A percentile compares a stretch with the other conserved stretches of the same genome.
Conservation (phyloP, 1,140 invertebrate species). For the Gryon sp. region DNA sequence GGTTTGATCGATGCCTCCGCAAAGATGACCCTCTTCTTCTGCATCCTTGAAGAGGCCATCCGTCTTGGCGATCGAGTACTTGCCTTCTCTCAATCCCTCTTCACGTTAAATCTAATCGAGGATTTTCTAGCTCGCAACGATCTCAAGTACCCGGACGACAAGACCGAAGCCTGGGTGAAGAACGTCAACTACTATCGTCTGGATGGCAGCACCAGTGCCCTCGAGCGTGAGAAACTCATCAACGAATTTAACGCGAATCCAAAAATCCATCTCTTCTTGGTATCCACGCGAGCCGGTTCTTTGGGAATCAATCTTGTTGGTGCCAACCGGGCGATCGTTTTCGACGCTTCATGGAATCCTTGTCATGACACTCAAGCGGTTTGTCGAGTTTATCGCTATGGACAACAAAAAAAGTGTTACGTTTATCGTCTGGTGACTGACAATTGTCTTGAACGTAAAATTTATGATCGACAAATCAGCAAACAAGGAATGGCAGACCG, state of each 20-base stretch:
- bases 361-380: slow-evolving; percentile 99
- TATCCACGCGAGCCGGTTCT: slow-evolving; percentile 98
- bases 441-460: slow-evolving; percentile 97
- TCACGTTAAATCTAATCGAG: slow-evolving; percentile 98
- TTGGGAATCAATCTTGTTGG: slow-evolving; percentile 98
- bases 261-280: slow-evolving; percentile 94
- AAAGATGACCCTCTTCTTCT: slow-evolving; percentile 97
- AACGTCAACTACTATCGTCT: slow-evolving; percentile 95
- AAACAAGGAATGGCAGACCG: slow-evolving; percentile 98
- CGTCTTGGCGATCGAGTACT: slow-evolving; percentile 92
- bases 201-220: slow-evolving; percentile 96
- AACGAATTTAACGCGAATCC: slow-evolving; percentile 97
- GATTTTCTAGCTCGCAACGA: slow-evolving; percentile 91
- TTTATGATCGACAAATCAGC: slow-evolving; percentile 98
- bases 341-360: slow-evolving; percentile 99
- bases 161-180: slow-evolving; percentile 87
- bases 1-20: slow-evolving; percentile 95
- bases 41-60: slow-evolving; percentile 94
- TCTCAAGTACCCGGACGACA: slow-evolving; percentile 84
- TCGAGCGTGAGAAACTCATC: slow-evolving; percentile 97
- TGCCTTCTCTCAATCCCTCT: slow-evolving; percentile 98
- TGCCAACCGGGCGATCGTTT: slow-evolving; percentile 97
- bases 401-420: slow-evolving; percentile 95
- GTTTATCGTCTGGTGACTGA: slow-evolving; percentile 98
- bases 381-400: slow-evolving; percentile 97